phyloP scores from a whole-genome alignment of 2,797 vertebrate species.

The Chelmon rostratus region DNA sequence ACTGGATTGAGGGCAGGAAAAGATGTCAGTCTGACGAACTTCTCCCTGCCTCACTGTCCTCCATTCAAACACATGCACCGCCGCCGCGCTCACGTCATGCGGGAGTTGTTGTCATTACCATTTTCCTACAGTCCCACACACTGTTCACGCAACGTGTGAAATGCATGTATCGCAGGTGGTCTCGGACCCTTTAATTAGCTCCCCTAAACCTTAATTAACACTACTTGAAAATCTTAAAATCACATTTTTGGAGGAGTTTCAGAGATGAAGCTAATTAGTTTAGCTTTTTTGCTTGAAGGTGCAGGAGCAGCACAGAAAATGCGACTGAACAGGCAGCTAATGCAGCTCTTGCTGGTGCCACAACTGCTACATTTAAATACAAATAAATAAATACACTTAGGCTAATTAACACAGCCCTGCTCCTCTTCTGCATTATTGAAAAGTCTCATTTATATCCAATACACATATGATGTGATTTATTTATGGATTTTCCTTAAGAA shows the following conservation, averaged over 20 bases:
- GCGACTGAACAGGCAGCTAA: background rate
- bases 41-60: constrained; percentile 7
- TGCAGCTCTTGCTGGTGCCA: background rate
- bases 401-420: background rate
- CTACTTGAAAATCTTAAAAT: constrained; percentile 7
- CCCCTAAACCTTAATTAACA: constrained; percentile 19
- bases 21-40: constrained; percentile 29
- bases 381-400: no score
- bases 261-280: constrained; percentile 2
- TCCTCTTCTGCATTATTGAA: constrained; percentile 1
- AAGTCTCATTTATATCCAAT: background rate
- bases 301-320: background rate
- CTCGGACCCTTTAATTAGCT: constrained; percentile 35
- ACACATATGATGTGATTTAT: background rate
- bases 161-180: constrained; percentile 3
- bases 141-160: constrained; percentile 8
- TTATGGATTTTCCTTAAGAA: no score
- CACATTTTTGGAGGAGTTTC: background rate
- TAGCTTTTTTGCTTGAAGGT: background rate
- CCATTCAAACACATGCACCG: constrained; percentile 12
- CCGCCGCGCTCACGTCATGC: background rate
- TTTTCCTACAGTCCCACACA: constrained; percentile 19
- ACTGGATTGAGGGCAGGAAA: constrained; percentile 21
- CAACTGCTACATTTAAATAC: background rate
- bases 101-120: constrained; percentile 18